Base-by-base conservation (phyloP, 2,113 vertebrate genomes). In the Menidia beryllina region DNA sequence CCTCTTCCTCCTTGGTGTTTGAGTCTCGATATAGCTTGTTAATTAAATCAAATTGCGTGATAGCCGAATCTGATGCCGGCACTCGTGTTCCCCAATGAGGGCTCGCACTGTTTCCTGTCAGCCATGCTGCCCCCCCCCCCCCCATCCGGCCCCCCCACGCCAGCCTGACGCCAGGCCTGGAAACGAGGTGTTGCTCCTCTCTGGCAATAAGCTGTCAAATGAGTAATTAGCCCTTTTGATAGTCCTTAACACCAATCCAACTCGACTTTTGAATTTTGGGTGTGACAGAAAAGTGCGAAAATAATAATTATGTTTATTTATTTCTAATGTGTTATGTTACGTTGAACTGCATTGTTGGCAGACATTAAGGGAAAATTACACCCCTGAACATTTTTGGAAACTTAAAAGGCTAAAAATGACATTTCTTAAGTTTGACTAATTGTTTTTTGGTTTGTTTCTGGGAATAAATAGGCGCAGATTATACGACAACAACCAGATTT, bases 1-100 rank as follows among this genome's bases (percentile, higher is more conserved):
- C 30, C 15, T 49, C 41, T 45, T 53, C 53, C 62, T 64, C n/a
- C 9, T 36, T 34, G 25, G 34, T 69, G 26, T 58, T 69, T 81
- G 53, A 53, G 62, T 85, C 85, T 93, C 91, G 82, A 91, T 93
- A 92, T 91, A 83, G 90, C 79, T 87, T 91, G 93, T 91, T 95
- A 93, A 94, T 95, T 94, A 94, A 95, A 95, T 93, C 88, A 88
- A 94, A 93, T 88, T 77, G 75, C 92, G 91, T 87, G 87, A 92
- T 94, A 84, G 89, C 86, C 8, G 72, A 92, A 87, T 95, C 91
- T 92, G 90, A 91, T 88, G 89, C 70, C 65, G 49, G 73, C 68
- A 75, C 91, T 92, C 93, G 91, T 90, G 90, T 90, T 92, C 88
- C 83, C 81, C 87, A 87, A 86, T 91, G 91, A 91, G 78, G 88